Conservation (phyloP, 2,888 invertebrate species). For the Prionchulus punctatus region DNA sequence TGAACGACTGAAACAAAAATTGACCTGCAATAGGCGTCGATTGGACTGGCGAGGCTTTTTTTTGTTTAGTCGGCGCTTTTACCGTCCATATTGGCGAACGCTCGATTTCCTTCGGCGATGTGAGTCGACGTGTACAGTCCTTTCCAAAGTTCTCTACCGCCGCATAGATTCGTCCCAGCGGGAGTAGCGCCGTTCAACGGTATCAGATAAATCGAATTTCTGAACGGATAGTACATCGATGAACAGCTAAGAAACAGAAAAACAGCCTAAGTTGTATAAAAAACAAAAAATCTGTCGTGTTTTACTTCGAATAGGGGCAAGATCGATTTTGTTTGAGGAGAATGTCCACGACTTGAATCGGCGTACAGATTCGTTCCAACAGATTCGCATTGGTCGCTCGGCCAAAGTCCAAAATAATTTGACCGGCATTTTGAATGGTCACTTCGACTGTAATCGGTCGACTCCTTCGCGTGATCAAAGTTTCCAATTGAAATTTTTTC, state of each 20-base stretch:
- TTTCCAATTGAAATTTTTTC: not conserved
- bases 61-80: no score
- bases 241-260: not conserved
- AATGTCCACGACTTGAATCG: conserved; percentile 11
- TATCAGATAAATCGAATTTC: not conserved
- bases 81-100: conserved; percentile 24
- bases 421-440: not conserved
- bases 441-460: not conserved
- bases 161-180: conserved; percentile 18
- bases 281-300: no score
- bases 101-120: conserved; percentile 19
- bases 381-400: no score
- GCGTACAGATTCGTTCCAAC: no score
- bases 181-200: not conserved
- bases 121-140: conserved; percentile 27
- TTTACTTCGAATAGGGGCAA: no score
- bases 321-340: conserved; percentile 7
- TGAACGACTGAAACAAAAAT: conserved; percentile 70
- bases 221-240: not conserved
- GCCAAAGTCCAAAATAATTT: no score
- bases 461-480: not conserved
- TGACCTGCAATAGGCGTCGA: no score
- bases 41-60: not conserved
- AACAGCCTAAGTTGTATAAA: not conserved
- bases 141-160: conserved; percentile 28